Base-by-base conservation (phyloP, 2,113 vertebrate genomes). In the Hiodon tergisus region DNA sequence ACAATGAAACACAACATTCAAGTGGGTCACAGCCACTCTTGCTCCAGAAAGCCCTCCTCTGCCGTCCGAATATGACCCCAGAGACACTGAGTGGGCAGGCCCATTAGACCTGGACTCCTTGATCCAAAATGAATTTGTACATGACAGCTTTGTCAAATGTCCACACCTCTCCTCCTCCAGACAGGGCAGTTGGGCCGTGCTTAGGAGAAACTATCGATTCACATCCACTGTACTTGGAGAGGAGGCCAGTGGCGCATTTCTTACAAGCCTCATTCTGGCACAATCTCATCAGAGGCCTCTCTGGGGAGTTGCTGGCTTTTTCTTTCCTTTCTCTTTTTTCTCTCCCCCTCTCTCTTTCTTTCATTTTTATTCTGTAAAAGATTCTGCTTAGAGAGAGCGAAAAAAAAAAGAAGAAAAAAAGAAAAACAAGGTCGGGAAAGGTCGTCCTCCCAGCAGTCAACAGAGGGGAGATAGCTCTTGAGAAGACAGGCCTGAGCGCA, bases 111-210 rank as follows among this genome's bases (percentile, higher is more conserved):
- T 81, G 78, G 81, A 83, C 78, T 79, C 63, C 78, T 77, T 77
- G 83, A 83, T 84, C 78, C 75, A 82, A 85, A 88, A 86, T 85
- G 79, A 89, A 87, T 88, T 83, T 86, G 84, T 85, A 86, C 84
- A 87, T 82, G 80, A 88, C 71, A 80, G 80, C 78, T 83, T 82
- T 86, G 85, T 89, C 84, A 87, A 85, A 85, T 76, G 83, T 78
- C 76, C 72, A 77, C 77, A 79, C 57, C 79, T 13, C 65, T 67
- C 69, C 70, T n/a, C 7, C 68, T 53, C 59, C 73, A 78, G 81
- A 80, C 78, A 50, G 73, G 75, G 16, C 63, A 63, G 67, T 53
- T 13, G 3, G 13, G 54, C 54, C 17, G 16, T 4, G 63, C 10
- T 69, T 62, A 62, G 76, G 79, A 75, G 79, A 82, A 80, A 78